phyloP scores from a whole-genome alignment of 1,140 invertebrate genomes.

The Ephestia elutella region DNA sequence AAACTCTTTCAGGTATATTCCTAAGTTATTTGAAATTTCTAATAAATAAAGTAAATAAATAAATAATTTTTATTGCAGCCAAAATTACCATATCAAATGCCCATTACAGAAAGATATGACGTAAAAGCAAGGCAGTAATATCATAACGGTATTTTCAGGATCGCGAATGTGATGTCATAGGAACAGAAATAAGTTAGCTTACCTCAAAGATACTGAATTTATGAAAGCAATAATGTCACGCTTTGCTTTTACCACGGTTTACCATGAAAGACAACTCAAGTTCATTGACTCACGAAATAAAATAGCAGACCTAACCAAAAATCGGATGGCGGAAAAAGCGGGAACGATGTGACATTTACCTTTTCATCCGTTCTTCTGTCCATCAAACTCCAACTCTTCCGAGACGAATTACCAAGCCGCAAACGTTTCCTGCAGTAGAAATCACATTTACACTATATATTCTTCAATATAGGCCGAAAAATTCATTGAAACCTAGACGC shows the following conservation, averaged over 20 bases:
- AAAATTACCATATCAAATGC: no score
- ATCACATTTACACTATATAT: constrained; percentile 16
- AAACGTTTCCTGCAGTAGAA: constrained; percentile 44
- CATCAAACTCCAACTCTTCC: constrained; percentile 61
- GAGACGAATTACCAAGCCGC: constrained; percentile 36
- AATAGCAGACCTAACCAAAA: constrained; percentile 27
- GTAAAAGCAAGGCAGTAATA: no score
- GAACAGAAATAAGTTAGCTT: not conserved
- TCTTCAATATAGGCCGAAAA: constrained; percentile 1
- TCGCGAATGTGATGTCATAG: not conserved
- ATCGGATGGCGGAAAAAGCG: constrained; percentile 30
- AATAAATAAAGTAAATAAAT: no score
- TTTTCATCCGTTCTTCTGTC: constrained; percentile 51
- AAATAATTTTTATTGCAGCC: no score
- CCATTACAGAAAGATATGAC: no score
- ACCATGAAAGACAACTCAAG: not conserved
- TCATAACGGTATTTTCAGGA: not conserved
- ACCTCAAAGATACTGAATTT: not conserved
- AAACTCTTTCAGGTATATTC: no score
- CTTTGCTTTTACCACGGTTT: not conserved
- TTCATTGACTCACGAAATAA: not conserved
- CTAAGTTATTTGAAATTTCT: no score
- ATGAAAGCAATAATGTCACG: not conserved
- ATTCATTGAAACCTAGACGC: constrained; percentile 20
- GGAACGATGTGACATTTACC: constrained; percentile 39